Evolutionary conservation across 2,888 invertebrate genomes (phyloP).

Genomic region (Mimachlamys varia): DNA sequence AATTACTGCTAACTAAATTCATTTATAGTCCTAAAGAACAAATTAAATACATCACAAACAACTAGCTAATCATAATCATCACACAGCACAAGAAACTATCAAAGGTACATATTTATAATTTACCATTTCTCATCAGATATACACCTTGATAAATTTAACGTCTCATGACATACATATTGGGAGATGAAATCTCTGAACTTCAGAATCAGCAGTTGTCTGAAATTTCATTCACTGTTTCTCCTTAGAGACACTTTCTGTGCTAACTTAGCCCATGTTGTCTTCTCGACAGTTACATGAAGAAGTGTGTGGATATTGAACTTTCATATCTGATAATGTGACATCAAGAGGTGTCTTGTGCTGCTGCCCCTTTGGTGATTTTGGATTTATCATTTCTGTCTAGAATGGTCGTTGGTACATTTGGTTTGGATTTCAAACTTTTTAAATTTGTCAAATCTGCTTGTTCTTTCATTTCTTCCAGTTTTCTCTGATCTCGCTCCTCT

Average conservation of each 20-base stretch:
- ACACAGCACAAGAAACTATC: too few relatives aligned
- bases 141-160: too few relatives aligned
- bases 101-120: too few relatives aligned
- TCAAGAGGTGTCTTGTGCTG: not conserved
- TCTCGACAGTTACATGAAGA: not conserved
- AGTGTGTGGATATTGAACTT: not conserved
- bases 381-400: slow-evolving; percentile 81
- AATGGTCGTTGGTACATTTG: slow-evolving; percentile 83
- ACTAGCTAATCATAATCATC: too few relatives aligned
- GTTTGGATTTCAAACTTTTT: slow-evolving; percentile 87
- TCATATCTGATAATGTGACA: not conserved
- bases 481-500: slow-evolving; percentile 88
- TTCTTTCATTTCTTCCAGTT: slow-evolving; percentile 83
- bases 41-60: too few relatives aligned
- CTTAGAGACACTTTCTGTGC: too few relatives aligned
- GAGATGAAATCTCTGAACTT: not conserved
- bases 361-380: not conserved
- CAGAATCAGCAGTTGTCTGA: not conserved
- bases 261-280: too few relatives aligned
- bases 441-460: slow-evolving; percentile 84
- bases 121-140: too few relatives aligned
- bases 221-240: not conserved
- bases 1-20: too few relatives aligned
- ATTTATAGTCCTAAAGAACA: too few relatives aligned
- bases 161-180: too few relatives aligned